Evolutionary conservation across 1,140 invertebrate species (phyloP), one percentile per base, ranked within the genome.

Genomic region (Cardiocondyla obscurior): DNA sequence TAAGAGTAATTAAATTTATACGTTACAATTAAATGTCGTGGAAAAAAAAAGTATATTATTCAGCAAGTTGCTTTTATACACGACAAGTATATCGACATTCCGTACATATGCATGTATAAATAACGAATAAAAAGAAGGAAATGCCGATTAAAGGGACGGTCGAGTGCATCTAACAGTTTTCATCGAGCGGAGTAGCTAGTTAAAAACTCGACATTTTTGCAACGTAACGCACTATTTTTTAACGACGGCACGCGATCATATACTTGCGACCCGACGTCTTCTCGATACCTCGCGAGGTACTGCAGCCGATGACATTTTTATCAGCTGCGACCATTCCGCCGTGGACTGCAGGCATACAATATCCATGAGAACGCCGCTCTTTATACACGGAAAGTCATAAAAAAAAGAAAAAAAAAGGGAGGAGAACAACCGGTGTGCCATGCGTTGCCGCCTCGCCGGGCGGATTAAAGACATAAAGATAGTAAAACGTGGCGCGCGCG

Each of bases 401-500:
- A 77, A 77, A 76, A 60, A 60, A 33, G 3, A 77, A 77, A 77
- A 77, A 76, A 60, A 60, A 33, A 8, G 42, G 22, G 14, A 30
- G 33, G 28, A 10, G 36, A 58, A 79, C 58, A 36, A 72, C 70
- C 77, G 65, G 57, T 42, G 79, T 73, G 22, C 25, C 19, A 12
- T 36, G 22, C 65, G 69, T 49, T 67, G 6, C 22, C 46, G 33
- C 77, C 36, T 42, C 70, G n/a, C 30, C 49, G 39, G 64, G 44
- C 25, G 70, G 53, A 87, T 87, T 87, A 83, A 86, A 87, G 69
- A 84, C 81, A 87, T 86, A 84, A 86, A 73, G 73, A 81, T 86
- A 84, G 73, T 69, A 84, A 60, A 79, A 60, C 33, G 60, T 49
- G 60, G 69, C 49, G 65, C 85, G 85, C 83, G 81, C 62, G 44